Base-by-base conservation (phyloP, 2,797 vertebrate species). In the Pogonophryne albipinna region DNA sequence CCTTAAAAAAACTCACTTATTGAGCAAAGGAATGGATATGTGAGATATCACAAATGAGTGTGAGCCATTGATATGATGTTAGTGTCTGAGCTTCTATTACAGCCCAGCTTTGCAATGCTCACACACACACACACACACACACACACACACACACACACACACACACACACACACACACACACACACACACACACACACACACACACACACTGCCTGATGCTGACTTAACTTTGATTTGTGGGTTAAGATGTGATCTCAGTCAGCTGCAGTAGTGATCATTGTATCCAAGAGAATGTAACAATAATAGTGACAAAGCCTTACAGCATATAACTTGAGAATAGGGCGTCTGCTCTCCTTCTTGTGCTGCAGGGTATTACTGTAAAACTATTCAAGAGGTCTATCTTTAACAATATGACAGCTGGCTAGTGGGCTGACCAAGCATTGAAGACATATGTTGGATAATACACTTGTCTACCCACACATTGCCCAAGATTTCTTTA, bases 361-460 rank as follows among this genome's bases (percentile, higher is more conserved):
- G 70, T 87, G 74, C 78, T 70, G 58, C n/a, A 58, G 79, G 53
- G 73, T 80, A 74, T 85, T 89, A 85, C 64, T 85, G 71, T 90
- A 89, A 88, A 90, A 80, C 82, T 76, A 61, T 72, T 45, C 52
- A 45, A 66, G 57, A 78, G 83, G 82, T 89, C 77, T 78, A 79
- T 88, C 87, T 92, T 86, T 79, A 89, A 90, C 87, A 87, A 79
- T 87, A 85, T 87, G 87, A 88, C 81, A 85, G 76, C 85, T 92
- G 87, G 88, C 90, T 83, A 87, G 85, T 79, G 70, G 71, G 76
- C 79, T 85, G 78, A 85, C 75, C 58, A 59, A 58, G 69, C 86
- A 91, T 91, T 91, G 59, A 92, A 90, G 82, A 93, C 91, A 92
- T 82, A 91, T 89, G 90, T 87, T 84, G 84, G 85, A 87, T 89